A percentile compares a stretch with the other conserved stretches of the same genome.
phyloP scores from a whole-genome alignment of 2,113 vertebrate species.

The Caloenas nicobarica region DNA sequence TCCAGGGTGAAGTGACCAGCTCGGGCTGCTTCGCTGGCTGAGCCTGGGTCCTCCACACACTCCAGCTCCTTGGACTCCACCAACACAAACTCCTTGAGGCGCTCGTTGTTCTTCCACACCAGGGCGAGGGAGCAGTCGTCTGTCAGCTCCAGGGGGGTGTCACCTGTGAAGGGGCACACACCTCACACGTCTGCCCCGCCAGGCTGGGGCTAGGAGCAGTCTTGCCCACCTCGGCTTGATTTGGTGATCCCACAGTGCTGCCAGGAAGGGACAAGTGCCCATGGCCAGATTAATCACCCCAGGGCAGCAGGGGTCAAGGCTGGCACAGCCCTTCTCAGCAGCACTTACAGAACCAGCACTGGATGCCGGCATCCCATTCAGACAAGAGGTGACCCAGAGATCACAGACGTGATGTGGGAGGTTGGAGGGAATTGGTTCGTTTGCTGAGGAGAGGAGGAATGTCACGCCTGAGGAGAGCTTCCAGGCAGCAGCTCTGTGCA shows the following conservation, averaged over 20 bases:
- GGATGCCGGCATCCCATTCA: neutral
- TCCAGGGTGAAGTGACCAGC: slow-evolving; percentile 96
- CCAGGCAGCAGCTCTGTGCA: neutral
- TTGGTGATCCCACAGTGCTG: rapidly evolving
- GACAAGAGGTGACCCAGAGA: neutral
- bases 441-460: neutral
- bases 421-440: neutral
- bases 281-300: neutral
- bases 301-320: neutral
- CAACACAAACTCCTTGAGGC: slow-evolving; percentile 92
- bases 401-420: neutral
- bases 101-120: slow-evolving; percentile 97
- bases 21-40: slow-evolving; percentile 89
- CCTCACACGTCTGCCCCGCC: neutral
- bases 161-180: slow-evolving; percentile 70
- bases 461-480: neutral
- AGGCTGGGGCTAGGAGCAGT: neutral
- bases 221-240: neutral
- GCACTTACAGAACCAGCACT: neutral
- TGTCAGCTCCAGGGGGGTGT: slow-evolving; percentile 79
- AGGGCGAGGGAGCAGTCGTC: slow-evolving; percentile 89
- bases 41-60: slow-evolving; percentile 90
- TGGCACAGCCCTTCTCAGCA: neutral
- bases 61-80: slow-evolving; percentile 97
- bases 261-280: neutral